Conservation (phyloP, 2,888 invertebrate species). For the Eupithecia pulchellata region DNA sequence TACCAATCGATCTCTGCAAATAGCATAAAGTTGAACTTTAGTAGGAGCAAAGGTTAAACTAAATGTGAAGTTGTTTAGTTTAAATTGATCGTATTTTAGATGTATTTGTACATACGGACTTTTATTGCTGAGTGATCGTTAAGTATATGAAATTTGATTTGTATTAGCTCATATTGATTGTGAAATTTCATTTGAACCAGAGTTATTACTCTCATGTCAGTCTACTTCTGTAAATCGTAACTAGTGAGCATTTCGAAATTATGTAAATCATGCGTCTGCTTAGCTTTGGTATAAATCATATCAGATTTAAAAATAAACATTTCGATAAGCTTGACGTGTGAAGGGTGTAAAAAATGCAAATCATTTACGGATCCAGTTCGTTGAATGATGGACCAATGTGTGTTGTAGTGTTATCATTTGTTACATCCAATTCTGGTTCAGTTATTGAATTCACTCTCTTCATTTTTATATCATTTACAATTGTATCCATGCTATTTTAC, state of each 20-base stretch:
- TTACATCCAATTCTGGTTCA: constrained; percentile 18
- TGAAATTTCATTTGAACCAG: neutral
- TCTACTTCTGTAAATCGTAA: neutral
- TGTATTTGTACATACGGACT: constrained; percentile 19
- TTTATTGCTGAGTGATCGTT: constrained; percentile 17
- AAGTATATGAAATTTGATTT: neutral
- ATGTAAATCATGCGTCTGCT: neutral
- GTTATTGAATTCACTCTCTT: neutral
- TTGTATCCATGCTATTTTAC: neutral
- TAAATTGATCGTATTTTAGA: constrained; percentile 38
- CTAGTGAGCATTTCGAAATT: neutral
- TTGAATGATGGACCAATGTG: constrained; percentile 32
- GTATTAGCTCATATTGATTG: constrained; percentile 1
- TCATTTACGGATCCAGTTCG: constrained; percentile 45
- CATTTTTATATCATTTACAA: neutral
- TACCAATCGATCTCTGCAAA: constrained; percentile 54
- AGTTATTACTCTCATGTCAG: neutral
- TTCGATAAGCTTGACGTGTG: constrained; percentile 43
- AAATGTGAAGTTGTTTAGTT: constrained; percentile 40
- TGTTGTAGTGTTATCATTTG: constrained; percentile 26
- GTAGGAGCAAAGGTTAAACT: constrained; percentile 52
- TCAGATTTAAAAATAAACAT: constrained; percentile 50
- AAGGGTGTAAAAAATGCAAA: constrained; percentile 48
- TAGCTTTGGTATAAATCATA: constrained; percentile 50
- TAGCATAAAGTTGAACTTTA: constrained; percentile 60